A percentile compares a stretch with the other conserved stretches of the same genome.
phyloP scores from a whole-genome alignment of 92 coral and sea anemone species.

The Phymanthus crucifer region DNA sequence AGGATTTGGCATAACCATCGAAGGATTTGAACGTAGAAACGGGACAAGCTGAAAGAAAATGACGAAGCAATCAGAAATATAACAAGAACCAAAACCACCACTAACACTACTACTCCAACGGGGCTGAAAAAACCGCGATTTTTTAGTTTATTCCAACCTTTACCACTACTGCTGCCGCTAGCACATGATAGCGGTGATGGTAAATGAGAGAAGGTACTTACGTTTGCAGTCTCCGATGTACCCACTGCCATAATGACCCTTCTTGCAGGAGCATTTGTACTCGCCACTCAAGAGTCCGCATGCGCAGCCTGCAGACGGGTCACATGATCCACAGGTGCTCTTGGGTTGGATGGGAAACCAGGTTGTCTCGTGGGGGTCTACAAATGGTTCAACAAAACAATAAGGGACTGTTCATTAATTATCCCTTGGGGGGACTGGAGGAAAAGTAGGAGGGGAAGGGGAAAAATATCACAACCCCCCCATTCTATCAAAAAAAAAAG shows the following conservation, averaged over 20 bases:
- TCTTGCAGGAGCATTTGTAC: slow-evolving; percentile 82
- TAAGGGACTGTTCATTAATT: no score
- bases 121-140: no score
- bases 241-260: slow-evolving; percentile 91
- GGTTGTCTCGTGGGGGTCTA: slow-evolving; percentile 88
- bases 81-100: no score
- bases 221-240: slow-evolving; percentile 73
- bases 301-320: slow-evolving; percentile 77
- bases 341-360: slow-evolving; percentile 50
- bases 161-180: no score
- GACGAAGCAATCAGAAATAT: no score
- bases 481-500: no score
- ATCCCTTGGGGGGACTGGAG: no score
- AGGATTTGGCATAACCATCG: slow-evolving; percentile 60
- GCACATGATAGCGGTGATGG: no score
- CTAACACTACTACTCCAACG: no score
- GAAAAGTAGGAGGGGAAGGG: no score
- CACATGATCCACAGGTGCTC: slow-evolving; percentile 81
- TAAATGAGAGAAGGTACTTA: slow-evolving; percentile 31
- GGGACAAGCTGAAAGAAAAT: slow-evolving; percentile 59
- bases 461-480: no score
- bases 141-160: no score
- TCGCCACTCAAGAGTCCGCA: slow-evolving; percentile 95
- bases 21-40: slow-evolving; percentile 72
- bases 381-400: neutral